Evolutionary conservation across 1,140 invertebrate genomes (phyloP), one percentile per base, ranked within the genome.

Genomic region (Vanessa atalanta): DNA sequence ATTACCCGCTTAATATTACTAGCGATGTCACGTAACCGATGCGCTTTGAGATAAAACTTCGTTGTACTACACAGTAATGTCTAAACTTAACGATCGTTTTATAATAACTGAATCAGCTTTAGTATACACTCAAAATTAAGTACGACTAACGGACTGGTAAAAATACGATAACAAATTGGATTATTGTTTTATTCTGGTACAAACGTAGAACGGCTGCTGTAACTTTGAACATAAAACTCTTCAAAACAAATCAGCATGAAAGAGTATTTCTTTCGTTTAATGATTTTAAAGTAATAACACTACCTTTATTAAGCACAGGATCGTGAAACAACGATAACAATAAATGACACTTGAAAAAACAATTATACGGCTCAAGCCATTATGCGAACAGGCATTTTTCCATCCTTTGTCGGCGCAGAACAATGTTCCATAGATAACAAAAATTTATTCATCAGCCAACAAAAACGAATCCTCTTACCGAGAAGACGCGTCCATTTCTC

Each of bases 381-480:
- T 67, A 67, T 65, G 15, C 43, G 53, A 53, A 47, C 61, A 67
- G 47, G 64, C 60, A 67, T 75, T 71, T 75, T 71, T 75, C 64
- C 50, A 61, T 69, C 60, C 77, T 86, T 83, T 83, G 82, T 83
- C 81, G 81, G 77, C 76, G 20, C 31, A 20, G 26, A 73, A 79
- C 75, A 82, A 81, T 86, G 81, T 87, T 77, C 73, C 66, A 72
- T 76, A 61, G 75, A 84, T 83, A 85, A 85, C 80, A 82, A 84
- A 87, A 86, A 83, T 83, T 77, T 84, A 85, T 86, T 87, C 81
- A 83, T 84, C 81, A 81, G 65, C 73, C 16, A 83, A 87, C 79
- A 87, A 86, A 86, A 83, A 84, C 65, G 78, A 72, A 79, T 80
- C 76, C 78, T 80, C 69, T 83, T 85, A 84, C 82, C 82, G 71